These are phyloP conservation scores for Halcyon smyrnensis DNA, from an alignment of 2,797 vertebrate species.

Conservation along the genomic window DNA sequence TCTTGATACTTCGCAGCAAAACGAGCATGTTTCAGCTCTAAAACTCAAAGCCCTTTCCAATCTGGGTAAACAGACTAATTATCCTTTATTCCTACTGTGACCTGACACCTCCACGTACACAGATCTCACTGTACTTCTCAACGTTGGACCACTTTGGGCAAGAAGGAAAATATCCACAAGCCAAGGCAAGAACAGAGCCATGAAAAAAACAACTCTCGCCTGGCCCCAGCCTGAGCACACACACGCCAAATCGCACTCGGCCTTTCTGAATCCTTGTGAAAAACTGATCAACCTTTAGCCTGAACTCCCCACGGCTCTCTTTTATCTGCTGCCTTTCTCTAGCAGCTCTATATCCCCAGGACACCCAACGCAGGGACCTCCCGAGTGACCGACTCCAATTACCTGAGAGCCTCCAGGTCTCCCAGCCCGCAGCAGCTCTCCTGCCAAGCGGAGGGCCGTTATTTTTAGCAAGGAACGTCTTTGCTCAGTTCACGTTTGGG, in stretches of 20 bases:
- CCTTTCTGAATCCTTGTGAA: neutral
- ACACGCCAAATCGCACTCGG: fast-evolving
- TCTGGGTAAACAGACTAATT: neutral
- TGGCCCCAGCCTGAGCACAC: neutral
- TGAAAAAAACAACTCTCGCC: fast-evolving
- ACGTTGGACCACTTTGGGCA: fast-evolving
- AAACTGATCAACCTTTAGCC: neutral
- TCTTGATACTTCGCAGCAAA: neutral
- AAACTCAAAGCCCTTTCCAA: neutral
- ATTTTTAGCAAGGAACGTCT: neutral
- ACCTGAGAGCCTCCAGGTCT: neutral
- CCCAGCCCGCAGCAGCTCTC: neutral
- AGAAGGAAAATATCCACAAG: neutral
- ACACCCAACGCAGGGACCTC: fast-evolving
- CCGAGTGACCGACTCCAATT: neutral
- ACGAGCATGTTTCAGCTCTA: neutral
- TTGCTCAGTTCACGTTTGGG: neutral
- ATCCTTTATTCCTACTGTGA: neutral
- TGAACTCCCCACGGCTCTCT: neutral
- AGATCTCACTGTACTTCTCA: neutral
- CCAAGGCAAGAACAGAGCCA: neutral
- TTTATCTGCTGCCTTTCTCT: neutral
- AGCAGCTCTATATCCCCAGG: neutral
- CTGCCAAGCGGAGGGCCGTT: neutral
- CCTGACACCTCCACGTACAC: neutral